Conservation (phyloP, 2,888 invertebrate species). For the Eumerus sabulonum region DNA sequence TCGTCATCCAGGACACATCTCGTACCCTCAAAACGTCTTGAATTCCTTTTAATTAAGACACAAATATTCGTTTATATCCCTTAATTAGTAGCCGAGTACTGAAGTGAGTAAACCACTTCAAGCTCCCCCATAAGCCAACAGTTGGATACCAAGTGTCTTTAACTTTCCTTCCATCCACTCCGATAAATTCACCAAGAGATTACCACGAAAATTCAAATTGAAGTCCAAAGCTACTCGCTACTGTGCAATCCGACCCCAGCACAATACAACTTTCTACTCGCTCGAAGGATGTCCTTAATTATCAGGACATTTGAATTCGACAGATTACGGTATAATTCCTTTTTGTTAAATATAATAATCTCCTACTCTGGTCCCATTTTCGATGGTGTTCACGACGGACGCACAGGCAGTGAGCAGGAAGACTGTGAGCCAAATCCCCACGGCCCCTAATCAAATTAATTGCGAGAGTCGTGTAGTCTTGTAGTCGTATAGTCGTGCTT, state of each 20-base stretch:
- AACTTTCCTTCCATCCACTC: slow-evolving; percentile 15
- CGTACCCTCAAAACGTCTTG: not conserved
- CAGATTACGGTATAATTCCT: slow-evolving; percentile 17
- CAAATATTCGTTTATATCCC: not conserved
- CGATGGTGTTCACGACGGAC: not conserved
- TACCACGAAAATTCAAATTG: slow-evolving; percentile 15
- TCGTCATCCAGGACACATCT: no score
- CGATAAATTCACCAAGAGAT: slow-evolving; percentile 7
- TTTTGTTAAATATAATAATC: slow-evolving; percentile 10
- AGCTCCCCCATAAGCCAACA: not conserved
- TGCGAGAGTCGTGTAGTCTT: not conserved
- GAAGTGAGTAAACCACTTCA: not conserved
- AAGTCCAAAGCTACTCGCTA: not conserved
- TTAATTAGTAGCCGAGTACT: slow-evolving; percentile 3
- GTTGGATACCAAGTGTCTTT: not conserved
- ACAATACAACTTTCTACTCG: no score
- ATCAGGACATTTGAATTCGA: slow-evolving; percentile 6
- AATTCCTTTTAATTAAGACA: slow-evolving; percentile 2
- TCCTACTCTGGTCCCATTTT: not conserved
- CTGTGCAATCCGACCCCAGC: not conserved
- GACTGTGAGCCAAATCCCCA: slow-evolving; percentile 13
- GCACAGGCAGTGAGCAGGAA: no score
- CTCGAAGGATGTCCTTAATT: slow-evolving; percentile 16
- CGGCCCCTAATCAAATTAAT: slow-evolving; percentile 37
- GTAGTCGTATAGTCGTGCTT: not conserved